Evolutionary conservation across 2,797 vertebrate genomes (phyloP).

Genomic region (Graptemys geographica): DNA sequence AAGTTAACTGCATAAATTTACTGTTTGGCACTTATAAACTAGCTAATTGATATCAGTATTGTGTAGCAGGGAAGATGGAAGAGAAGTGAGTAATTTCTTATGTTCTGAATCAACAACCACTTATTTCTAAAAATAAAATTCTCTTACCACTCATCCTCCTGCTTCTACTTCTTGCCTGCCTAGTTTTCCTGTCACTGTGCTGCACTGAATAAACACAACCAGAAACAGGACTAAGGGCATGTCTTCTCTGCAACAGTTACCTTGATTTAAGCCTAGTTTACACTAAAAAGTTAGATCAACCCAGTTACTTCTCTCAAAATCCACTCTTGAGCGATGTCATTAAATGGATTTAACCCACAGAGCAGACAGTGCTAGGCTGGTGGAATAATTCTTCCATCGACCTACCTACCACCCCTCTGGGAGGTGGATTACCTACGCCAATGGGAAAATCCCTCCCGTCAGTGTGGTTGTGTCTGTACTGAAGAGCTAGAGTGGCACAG

Average conservation of each 20-base stretch:
- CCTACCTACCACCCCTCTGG: not conserved
- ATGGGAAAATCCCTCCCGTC: not conserved
- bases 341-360: not conserved
- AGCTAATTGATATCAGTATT: conserved; percentile 64
- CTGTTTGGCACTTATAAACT: conserved; percentile 44
- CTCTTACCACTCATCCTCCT: conserved; percentile 42
- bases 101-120: conserved; percentile 25
- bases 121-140: conserved; percentile 49
- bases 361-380: not conserved
- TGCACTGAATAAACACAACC: conserved; percentile 29
- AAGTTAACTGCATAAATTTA: conserved; percentile 35
- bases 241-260: not conserved
- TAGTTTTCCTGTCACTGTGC: rapidly evolving
- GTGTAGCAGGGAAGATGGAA: conserved; percentile 49
- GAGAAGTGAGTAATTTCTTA: conserved; percentile 63
- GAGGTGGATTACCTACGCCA: not conserved
- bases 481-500: not conserved
- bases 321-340: not conserved
- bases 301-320: rapidly evolving
- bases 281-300: not conserved
- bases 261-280: not conserved
- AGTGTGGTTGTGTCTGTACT: not conserved
- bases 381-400: not conserved
- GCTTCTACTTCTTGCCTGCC: conserved; percentile 43
- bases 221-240: not conserved